A percentile compares a stretch with the other conserved stretches of the same genome.
phyloP scores from a whole-genome alignment of 2,113 vertebrate species.

The Leptodactylus fuscus region DNA sequence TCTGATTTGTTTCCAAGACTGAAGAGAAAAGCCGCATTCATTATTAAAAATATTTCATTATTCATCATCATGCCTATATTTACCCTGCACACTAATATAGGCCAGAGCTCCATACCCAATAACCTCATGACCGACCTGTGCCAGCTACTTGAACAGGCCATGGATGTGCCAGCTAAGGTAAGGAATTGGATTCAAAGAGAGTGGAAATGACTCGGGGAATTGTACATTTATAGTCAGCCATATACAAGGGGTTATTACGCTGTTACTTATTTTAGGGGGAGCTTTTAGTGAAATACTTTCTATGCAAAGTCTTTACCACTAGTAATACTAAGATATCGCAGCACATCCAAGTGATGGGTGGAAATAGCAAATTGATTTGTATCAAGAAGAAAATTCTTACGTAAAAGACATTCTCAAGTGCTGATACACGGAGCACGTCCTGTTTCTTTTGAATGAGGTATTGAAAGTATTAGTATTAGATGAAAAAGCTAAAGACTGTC shows the following conservation, averaged over 20 bases:
- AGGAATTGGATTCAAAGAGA: not conserved
- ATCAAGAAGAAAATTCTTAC: no score
- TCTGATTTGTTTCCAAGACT: not conserved
- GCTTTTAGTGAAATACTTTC: no score
- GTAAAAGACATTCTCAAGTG: no score
- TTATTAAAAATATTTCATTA: no score
- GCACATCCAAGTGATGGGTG: not conserved
- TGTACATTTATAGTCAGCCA: not conserved
- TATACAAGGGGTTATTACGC: not conserved
- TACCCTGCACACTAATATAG: conserved; percentile 26
- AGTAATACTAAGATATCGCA: not conserved
- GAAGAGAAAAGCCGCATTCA: not conserved
- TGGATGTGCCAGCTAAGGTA: conserved; percentile 32
- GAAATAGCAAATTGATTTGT: no score
- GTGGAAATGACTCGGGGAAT: no score
- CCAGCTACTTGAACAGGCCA: not conserved
- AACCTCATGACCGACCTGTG: not conserved
- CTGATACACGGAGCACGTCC: no score
- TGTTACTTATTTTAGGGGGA: no score
- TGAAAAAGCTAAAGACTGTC: no score
- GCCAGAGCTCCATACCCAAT: not conserved
- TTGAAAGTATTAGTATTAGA: no score
- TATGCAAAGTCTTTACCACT: no score
- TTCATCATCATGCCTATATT: conserved; percentile 8
- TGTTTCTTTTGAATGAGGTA: no score